phyloP scores from a whole-genome alignment of 2,888 invertebrate genomes.

The Conus canariensis region DNA sequence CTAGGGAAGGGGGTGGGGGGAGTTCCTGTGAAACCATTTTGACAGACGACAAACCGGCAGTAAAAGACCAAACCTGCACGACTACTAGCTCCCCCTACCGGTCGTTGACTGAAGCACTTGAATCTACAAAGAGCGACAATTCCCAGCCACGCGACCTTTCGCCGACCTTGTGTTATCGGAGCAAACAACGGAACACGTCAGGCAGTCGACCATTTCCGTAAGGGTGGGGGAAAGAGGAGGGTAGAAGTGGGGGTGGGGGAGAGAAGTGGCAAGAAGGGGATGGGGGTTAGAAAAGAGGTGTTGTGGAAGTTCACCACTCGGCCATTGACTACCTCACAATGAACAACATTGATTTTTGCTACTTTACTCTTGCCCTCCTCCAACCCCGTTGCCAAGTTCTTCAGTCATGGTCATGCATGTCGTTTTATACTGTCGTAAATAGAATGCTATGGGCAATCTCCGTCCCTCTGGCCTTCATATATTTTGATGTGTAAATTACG shows the following conservation, averaged over 20 bases:
- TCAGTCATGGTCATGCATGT: too few relatives aligned
- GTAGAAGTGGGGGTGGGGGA: background rate
- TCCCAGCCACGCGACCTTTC: conserved; percentile 4
- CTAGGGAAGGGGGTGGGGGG: too few relatives aligned
- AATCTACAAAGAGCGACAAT: background rate
- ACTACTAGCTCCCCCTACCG: background rate
- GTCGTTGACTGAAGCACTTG: background rate
- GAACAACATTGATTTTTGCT: background rate
- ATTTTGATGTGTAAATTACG: too few relatives aligned
- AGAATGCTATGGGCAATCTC: too few relatives aligned
- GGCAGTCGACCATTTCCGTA: background rate
- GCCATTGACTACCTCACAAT: background rate
- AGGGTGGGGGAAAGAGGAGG: background rate
- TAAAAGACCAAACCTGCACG: too few relatives aligned
- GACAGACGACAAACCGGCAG: too few relatives aligned
- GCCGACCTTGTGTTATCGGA: conserved; percentile 12
- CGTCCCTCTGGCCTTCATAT: too few relatives aligned
- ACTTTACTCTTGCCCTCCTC: background rate
- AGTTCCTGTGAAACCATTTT: too few relatives aligned
- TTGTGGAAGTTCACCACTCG: background rate
- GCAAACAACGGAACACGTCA: conserved; percentile 3
- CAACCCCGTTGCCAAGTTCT: background rate
- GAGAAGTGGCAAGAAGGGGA: background rate
- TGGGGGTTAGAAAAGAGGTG: too few relatives aligned
- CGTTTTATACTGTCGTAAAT: too few relatives aligned